Evolutionary conservation across 2,888 invertebrate genomes (phyloP).

Genomic region (Tryphoninae sp.): DNA sequence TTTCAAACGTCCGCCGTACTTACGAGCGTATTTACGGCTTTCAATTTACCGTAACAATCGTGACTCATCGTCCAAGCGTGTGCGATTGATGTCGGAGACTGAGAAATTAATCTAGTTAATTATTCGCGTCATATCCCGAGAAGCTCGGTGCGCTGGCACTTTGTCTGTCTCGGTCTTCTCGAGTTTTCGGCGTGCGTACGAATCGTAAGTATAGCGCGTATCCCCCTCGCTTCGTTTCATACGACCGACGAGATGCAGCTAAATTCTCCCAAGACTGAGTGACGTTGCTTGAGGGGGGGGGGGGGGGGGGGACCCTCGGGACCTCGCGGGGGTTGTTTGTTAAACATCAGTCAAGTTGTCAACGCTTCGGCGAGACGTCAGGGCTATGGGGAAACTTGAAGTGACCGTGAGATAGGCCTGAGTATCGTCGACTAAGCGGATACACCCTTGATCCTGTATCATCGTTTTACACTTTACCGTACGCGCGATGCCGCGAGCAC

Average conservation of each 20-base stretch:
- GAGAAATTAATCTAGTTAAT: constrained; percentile 75
- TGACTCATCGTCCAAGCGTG: constrained; percentile 67
- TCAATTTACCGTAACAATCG: constrained; percentile 70
- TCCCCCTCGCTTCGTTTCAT: constrained; percentile 28
- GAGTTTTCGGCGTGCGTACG: constrained; percentile 36
- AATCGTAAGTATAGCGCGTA: constrained; percentile 24
- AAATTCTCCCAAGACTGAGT: constrained; percentile 69
- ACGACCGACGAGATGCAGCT: constrained; percentile 64
- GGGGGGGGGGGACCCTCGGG: constrained; percentile 66
- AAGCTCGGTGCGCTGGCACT: constrained; percentile 33
- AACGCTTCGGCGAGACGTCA: constrained; percentile 58
- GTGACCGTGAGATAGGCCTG: constrained; percentile 25
- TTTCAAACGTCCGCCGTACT: background rate
- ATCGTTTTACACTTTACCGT: constrained; percentile 9
- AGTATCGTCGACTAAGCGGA: constrained; percentile 23
- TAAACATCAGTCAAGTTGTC: constrained; percentile 76
- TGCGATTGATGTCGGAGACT: constrained; percentile 50
- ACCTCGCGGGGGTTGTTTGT: constrained; percentile 74
- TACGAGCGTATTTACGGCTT: background rate
- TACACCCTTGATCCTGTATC: constrained; percentile 26
- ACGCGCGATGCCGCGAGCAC: background rate
- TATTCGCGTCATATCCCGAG: constrained; percentile 54
- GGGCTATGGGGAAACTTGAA: constrained; percentile 23
- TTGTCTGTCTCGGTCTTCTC: constrained; percentile 34
- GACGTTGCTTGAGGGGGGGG: constrained; percentile 65